These are phyloP conservation scores for Agriopis marginaria DNA, from an alignment of 2,888 invertebrate genomes.

Conservation along the genomic window DNA sequence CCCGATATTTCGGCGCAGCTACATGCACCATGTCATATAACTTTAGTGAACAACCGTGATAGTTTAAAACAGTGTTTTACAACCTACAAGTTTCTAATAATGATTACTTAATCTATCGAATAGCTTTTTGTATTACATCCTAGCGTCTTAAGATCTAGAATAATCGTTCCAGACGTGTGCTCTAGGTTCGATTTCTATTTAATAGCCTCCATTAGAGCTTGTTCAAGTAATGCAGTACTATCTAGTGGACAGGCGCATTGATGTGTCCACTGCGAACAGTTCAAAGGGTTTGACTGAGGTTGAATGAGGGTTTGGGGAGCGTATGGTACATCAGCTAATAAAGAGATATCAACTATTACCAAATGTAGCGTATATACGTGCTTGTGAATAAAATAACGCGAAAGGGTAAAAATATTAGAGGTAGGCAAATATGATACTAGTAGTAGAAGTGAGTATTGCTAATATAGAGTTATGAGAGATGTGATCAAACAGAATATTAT, in stretches of 20 bases:
- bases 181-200: conserved; percentile 24
- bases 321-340: conserved; percentile 7
- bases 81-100: not conserved
- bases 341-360: not conserved
- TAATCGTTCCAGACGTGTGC: conserved; percentile 19
- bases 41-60: no score
- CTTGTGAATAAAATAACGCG: not conserved
- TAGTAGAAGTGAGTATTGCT: no score
- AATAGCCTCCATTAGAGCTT: conserved; percentile 23
- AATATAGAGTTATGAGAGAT: no score
- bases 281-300: conserved; percentile 18
- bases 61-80: no score
- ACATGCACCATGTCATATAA: no score
- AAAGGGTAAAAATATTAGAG: not conserved
- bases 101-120: conserved; percentile 8
- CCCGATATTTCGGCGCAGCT: no score
- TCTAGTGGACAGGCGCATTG: conserved; percentile 14
- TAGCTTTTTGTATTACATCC: conserved; percentile 9
- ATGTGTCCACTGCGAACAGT: conserved; percentile 19
- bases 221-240: conserved; percentile 9
- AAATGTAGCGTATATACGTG: not conserved
- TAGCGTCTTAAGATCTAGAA: conserved; percentile 13
- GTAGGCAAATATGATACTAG: no score
- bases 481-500: no score
- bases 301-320: not conserved